These are phyloP conservation scores for Carettochelys insculpta DNA, from an alignment of 2,113 vertebrate genomes.

Conservation along the genomic window DNA sequence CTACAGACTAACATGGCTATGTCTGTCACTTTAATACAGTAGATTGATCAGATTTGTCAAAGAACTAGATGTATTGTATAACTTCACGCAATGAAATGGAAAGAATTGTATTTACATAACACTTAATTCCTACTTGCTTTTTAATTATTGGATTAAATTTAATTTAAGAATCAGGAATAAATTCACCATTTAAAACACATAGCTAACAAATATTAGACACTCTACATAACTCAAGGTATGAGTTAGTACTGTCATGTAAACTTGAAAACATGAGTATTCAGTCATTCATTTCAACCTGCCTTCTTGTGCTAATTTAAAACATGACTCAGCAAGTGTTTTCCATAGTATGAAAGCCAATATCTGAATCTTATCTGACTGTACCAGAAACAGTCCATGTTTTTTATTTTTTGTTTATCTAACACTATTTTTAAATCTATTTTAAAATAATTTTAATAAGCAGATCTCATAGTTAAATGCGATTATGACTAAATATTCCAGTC, in stretches of 20 bases:
- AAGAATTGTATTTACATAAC: background rate
- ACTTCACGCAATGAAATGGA: background rate
- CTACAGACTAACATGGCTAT: too few species aligned
- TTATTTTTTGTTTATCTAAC: background rate
- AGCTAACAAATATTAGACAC: background rate
- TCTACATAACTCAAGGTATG: rapidly evolving
- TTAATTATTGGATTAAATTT: background rate
- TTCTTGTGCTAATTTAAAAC: background rate
- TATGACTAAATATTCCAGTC: background rate
- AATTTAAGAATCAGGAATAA: background rate
- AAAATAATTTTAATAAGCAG: background rate
- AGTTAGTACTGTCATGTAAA: background rate
- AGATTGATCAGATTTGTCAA: background rate
- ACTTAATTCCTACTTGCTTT: background rate
- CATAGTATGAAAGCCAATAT: constrained; percentile 12
- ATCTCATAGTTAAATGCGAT: background rate
- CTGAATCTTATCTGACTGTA: constrained; percentile 34
- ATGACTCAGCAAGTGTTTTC: constrained; percentile 59
- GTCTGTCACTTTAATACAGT: too few species aligned
- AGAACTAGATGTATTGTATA: background rate
- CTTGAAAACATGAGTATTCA: background rate
- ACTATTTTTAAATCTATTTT: background rate
- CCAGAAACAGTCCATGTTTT: constrained; percentile 28
- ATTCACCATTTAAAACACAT: background rate
- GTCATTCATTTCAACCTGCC: background rate